Evolutionary conservation across 2,888 invertebrate species (phyloP).

Genomic region (Melipona bicolor): DNA sequence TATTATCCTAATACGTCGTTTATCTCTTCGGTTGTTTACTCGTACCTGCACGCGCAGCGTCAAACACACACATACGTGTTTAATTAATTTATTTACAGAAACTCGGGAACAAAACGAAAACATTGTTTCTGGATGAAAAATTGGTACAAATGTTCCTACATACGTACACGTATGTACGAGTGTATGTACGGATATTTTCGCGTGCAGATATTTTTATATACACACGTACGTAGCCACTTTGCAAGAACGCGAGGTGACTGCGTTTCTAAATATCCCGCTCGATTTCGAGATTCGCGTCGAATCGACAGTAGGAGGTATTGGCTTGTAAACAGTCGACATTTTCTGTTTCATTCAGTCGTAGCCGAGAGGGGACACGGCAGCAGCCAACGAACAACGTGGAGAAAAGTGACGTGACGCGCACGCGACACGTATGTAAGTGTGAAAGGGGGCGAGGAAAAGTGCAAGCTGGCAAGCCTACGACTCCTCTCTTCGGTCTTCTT

Average conservation of each 20-base stretch:
- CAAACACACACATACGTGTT: not conserved
- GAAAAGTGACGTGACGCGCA: constrained; percentile 20
- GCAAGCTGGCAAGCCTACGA: constrained; percentile 13
- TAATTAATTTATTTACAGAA: not conserved
- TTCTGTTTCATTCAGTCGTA: not conserved
- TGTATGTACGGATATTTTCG: not conserved
- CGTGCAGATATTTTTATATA: too few species aligned
- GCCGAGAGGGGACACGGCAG: not conserved
- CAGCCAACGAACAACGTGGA: not conserved
- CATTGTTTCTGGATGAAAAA: not conserved
- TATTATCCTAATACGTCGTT: constrained; percentile 21
- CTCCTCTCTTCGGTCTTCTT: not conserved
- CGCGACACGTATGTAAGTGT: constrained; percentile 9
- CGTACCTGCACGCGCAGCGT: not conserved
- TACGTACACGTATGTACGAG: too few species aligned
- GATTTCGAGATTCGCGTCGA: not conserved
- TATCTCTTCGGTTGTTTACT: not conserved
- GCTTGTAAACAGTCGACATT: not conserved
- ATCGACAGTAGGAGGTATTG: not conserved
- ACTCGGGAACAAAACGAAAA: too few species aligned
- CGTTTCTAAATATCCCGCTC: not conserved
- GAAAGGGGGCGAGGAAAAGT: constrained; percentile 14
- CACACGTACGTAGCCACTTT: not conserved
- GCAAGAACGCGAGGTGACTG: not conserved
- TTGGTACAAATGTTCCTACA: not conserved